Evolutionary conservation across 37 sponge, comb jelly and placozoan species (phyloP), one percentile per base, ranked within the genome.

Genomic region (Ephydatia muelleri): DNA sequence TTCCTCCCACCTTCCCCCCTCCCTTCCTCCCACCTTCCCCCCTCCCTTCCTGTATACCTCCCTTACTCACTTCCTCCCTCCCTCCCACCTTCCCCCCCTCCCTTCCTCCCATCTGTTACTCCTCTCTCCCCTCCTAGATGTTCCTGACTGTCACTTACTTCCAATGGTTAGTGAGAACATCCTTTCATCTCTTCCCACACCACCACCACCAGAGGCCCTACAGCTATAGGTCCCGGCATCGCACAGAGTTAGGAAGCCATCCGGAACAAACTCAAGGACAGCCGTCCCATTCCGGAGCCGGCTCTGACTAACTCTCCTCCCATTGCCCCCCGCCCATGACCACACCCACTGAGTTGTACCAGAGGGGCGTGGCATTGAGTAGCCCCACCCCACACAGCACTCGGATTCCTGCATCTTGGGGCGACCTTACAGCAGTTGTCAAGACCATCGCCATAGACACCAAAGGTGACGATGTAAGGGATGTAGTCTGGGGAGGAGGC

Each of bases 81-180:
- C 57, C 19, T 21, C 19, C 14, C 57, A 14, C 19, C 16, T 14
- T 14, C 16, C 57, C 57, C 16, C 57, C 16, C 16, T 11, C 57
- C 57, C 16, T 13, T 21, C 57, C 19, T 21, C 19, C 16, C 57
- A 13, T 21, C 19, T 14, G 19, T 21, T 11, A 14, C 16, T 4
- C 6, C 57, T 21, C 1, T 11, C 6, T 57, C 57, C 57, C 12
- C 1, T 21, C 16, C 19, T n/a, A n/a, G n/a, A n/a, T n/a, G n/a
- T n/a, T n/a, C n/a, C n/a, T n/a, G n/a, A n/a, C n/a, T n/a, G n/a
- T 22, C 40, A 85, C 86, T 78, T 79, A 85, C 86, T 79, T 36
- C 28, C 47, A 2, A 85, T 40, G 38, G 22, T 29, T 3, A 85
- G 79, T n/a, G 35, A 79, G 70, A 85, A 85, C 16, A 5, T 34